A percentile compares a stretch with the other conserved stretches of the same genome.
Evolutionary conservation across 1,140 invertebrate species (phyloP).

Genomic region (Gyrodactylus salaris): DNA sequence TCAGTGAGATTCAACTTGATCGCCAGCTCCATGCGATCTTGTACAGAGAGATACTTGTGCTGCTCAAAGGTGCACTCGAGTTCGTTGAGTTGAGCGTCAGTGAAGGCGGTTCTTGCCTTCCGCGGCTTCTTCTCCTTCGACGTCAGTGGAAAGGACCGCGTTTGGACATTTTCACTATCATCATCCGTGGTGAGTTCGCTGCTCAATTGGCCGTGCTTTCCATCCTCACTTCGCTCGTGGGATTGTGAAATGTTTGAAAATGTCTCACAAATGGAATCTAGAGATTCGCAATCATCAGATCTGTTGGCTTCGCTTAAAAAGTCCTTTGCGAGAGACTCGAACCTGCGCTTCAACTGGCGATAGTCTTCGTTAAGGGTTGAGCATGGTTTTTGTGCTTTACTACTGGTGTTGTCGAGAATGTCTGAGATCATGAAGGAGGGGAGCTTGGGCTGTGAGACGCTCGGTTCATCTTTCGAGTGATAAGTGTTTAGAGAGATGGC

Average conservation of each 20-base stretch:
- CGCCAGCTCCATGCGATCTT: slow-evolving; percentile 69
- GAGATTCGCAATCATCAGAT: neutral
- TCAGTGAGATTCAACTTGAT: slow-evolving; percentile 60
- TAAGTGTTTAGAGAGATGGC: neutral
- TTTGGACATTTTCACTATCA: too few species aligned
- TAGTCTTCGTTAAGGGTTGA: neutral
- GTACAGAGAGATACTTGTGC: slow-evolving; percentile 76
- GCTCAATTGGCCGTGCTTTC: neutral
- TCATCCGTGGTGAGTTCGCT: neutral
- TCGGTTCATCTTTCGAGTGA: too few species aligned
- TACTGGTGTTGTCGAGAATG: neutral
- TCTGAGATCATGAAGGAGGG: neutral
- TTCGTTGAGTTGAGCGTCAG: slow-evolving; percentile 33
- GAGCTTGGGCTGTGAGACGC: neutral
- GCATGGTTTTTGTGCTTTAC: neutral
- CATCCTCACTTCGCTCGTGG: neutral
- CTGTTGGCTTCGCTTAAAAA: neutral
- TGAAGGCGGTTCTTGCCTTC: slow-evolving; percentile 79
- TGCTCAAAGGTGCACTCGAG: slow-evolving; percentile 63
- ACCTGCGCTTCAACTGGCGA: neutral
- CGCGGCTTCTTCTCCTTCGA: slow-evolving; percentile 10
- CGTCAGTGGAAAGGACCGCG: too few species aligned
- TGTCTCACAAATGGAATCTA: too few species aligned
- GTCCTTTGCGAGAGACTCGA: neutral
- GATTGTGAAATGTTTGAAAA: too few species aligned